Percentiles rank a stretch among this genome's conserved stretches.
phyloP scores from a whole-genome alignment of 2,113 vertebrate species.

The Nesoenas mayeri region DNA sequence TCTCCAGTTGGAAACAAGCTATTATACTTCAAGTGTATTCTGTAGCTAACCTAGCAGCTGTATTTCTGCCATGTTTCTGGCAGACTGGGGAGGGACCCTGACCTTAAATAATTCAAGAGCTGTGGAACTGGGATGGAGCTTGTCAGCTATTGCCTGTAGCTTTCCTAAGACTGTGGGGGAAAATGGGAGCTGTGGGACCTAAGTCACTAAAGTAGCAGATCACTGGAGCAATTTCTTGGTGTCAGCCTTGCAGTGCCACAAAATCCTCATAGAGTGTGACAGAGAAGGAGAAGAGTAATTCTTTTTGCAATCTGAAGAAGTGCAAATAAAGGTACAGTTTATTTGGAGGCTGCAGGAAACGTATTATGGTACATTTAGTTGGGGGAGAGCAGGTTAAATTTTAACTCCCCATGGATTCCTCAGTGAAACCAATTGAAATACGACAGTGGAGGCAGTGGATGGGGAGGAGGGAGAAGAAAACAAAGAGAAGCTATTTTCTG shows the following conservation, averaged over 20 bases:
- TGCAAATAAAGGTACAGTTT: neutral
- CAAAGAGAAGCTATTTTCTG: neutral
- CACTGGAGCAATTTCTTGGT: neutral
- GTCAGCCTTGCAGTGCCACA: neutral
- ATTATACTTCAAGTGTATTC: neutral
- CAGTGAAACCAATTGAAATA: neutral
- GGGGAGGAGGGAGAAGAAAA: neutral
- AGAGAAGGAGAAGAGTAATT: neutral
- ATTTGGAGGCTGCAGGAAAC: neutral
- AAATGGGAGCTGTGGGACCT: neutral
- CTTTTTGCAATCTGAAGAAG: neutral
- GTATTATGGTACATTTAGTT: neutral
- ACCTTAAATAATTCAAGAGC: neutral
- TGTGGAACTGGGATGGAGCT: neutral
- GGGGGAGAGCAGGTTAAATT: neutral
- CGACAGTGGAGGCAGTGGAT: rapidly evolving
- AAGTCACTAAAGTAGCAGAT: neutral
- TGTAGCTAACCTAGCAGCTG: neutral
- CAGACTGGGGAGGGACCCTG: neutral
- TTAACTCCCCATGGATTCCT: neutral
- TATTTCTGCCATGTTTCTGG: neutral
- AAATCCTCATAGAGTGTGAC: neutral
- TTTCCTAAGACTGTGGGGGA: neutral
- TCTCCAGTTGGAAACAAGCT: neutral
- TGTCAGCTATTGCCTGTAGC: neutral